Conservation (phyloP, 2,113 vertebrate genomes). For the Oplegnathus fasciatus region DNA sequence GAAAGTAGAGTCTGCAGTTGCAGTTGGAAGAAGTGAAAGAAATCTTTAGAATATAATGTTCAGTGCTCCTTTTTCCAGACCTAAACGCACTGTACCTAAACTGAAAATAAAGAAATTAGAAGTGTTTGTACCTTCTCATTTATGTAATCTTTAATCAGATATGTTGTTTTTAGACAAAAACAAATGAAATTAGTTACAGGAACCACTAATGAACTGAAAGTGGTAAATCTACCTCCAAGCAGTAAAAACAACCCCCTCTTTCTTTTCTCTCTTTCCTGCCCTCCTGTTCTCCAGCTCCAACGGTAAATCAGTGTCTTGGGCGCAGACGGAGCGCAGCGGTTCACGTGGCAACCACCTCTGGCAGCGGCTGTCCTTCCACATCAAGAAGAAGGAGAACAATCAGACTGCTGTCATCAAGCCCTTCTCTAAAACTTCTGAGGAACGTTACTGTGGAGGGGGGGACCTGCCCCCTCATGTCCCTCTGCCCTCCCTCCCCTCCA, state of each 20-base stretch:
- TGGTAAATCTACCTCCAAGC: neutral
- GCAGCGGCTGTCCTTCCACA: slow-evolving; percentile 96
- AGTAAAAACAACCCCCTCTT: neutral
- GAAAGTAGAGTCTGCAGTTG: neutral
- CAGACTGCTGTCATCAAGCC: slow-evolving; percentile 98
- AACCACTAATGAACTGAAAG: too few species aligned
- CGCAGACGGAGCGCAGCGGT: slow-evolving; percentile 92
- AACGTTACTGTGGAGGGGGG: slow-evolving; percentile 80
- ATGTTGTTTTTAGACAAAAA: neutral
- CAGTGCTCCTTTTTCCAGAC: neutral
- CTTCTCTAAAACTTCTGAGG: slow-evolving; percentile 93
- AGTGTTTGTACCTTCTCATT: neutral
- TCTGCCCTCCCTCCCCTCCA: slow-evolving; percentile 76
- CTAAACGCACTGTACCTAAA: neutral
- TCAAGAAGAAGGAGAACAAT: slow-evolving; percentile 98
- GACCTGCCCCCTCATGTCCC: slow-evolving; percentile 78
- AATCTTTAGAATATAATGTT: neutral
- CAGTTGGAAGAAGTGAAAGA: neutral
- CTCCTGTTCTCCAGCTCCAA: slow-evolving; percentile 89
- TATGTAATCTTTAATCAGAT: neutral
- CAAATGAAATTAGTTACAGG: neutral
- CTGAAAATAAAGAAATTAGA: neutral
- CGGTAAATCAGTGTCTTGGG: slow-evolving; percentile 97
- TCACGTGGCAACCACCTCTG: slow-evolving; percentile 95
- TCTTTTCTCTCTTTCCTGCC: neutral